Evolutionary conservation across 2,888 invertebrate species (phyloP), one percentile per base, ranked within the genome.

Genomic region (Neria commutata): DNA sequence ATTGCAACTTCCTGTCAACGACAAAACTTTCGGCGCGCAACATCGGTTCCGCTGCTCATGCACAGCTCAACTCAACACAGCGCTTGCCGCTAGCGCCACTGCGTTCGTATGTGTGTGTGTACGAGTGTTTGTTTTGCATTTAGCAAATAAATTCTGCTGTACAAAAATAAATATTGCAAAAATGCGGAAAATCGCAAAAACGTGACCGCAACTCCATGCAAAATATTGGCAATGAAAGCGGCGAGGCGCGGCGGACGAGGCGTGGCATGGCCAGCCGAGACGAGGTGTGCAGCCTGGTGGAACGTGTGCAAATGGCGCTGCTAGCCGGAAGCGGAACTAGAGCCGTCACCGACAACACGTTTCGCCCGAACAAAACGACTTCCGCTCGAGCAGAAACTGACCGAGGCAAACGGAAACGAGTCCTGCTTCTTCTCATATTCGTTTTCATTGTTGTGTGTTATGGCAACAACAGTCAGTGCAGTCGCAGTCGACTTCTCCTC

Each of bases 1-100:
- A 73, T 75, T 76, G 76, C 76, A 72, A 74, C 74, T 74, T 73
- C 74, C 74, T 75, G 76, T 70, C 73, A 71, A 70, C 73, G 75
- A 75, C 73, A 75, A 72, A 72, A 72, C 71, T 72, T 71, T 74
- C 70, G 73, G 67, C 5, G 42, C 3, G 42, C 42, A 42, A 19
- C 42, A 42, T 8, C 37, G n/a, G n/a, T n/a, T n/a, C n/a, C n/a
- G n/a, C 67, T 68, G 65, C 70, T 71, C 56, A 62, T 62, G 37
- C 49, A 34, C 25, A 48, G 51, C 26, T 40, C n/a, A n/a, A n/a
- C n/a, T n/a, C n/a, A n/a, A 50, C 50, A 50, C 56, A 42, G 17
- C 26, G 14, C 1, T 11, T 24, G 25, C 19, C 26, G 19, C 42
- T 16, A 19, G 19, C 34, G 19, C 19, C 24, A 19, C 6, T 33